These are phyloP conservation scores for Macaria notata DNA, from an alignment of 2,888 invertebrate genomes.

Conservation along the genomic window DNA sequence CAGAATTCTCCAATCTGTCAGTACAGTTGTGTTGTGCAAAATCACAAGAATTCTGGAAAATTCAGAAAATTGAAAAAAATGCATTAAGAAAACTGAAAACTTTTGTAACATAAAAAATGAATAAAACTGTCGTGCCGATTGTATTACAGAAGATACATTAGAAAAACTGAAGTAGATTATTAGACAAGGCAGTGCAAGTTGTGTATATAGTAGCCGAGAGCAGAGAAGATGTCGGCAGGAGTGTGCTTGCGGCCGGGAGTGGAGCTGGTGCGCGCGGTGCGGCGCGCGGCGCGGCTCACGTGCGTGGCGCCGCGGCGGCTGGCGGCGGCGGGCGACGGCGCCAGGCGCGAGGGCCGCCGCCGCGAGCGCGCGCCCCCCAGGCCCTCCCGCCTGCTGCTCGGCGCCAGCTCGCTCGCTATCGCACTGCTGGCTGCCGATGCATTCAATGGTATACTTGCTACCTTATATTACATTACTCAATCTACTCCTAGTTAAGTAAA, in stretches of 20 bases:
- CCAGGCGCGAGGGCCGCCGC: conserved; percentile 27
- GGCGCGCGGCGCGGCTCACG: conserved; percentile 42
- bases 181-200: too few species aligned
- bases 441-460: conserved; percentile 56
- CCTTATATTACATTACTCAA: neutral
- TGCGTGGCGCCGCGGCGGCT: conserved; percentile 36
- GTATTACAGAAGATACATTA: conserved; percentile 5
- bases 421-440: conserved; percentile 67
- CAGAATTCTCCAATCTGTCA: too few species aligned
- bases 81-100: neutral
- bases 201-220: neutral
- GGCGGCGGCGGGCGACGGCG: conserved; percentile 16
- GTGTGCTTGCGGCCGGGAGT: conserved; percentile 8
- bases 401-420: conserved; percentile 55
- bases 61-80: conserved; percentile 5
- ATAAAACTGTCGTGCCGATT: conserved; percentile 28
- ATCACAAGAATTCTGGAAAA: neutral
- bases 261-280: conserved; percentile 29
- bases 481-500: too few species aligned
- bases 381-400: conserved; percentile 29
- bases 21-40: too few species aligned
- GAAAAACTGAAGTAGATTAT: too few species aligned
- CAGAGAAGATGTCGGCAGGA: conserved; percentile 22
- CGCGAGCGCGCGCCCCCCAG: conserved; percentile 16
- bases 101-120: conserved; percentile 19